Percentiles rank a stretch among this genome's conserved stretches.
phyloP scores from a whole-genome alignment of 2,888 invertebrate genomes.

The Drosophila lutescens region DNA sequence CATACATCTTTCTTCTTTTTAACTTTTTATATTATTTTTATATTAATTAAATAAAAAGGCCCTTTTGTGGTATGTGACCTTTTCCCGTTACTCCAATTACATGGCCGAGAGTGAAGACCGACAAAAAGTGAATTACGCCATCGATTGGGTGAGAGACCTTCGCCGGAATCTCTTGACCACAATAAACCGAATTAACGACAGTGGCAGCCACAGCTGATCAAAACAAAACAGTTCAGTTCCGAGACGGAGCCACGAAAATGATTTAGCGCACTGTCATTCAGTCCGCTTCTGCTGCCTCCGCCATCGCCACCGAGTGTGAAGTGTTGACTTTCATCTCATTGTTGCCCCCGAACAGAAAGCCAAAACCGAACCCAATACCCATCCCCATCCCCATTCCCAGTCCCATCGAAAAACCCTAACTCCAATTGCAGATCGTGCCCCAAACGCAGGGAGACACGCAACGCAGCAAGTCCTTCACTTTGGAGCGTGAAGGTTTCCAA shows the following conservation, averaged over 20 bases:
- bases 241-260: constrained; percentile 51
- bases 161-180: constrained; percentile 58
- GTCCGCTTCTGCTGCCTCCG: constrained; percentile 44
- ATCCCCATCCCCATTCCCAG: background rate
- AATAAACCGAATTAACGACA: constrained; percentile 75
- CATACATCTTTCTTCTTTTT: background rate
- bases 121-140: constrained; percentile 64
- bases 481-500: constrained; percentile 73
- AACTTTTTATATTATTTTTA: too few relatives aligned
- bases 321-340: constrained; percentile 80
- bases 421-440: constrained; percentile 39
- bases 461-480: constrained; percentile 78
- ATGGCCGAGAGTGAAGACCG: constrained; percentile 28
- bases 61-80: constrained; percentile 15
- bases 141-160: constrained; percentile 64
- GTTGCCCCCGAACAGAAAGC: constrained; percentile 40
- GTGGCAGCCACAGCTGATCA: constrained; percentile 62
- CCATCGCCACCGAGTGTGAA: constrained; percentile 64
- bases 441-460: constrained; percentile 38
- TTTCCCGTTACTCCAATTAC: constrained; percentile 58
- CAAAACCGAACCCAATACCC: constrained; percentile 6
- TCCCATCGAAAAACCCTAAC: constrained; percentile 6
- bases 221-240: constrained; percentile 49
- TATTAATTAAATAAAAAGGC: background rate
- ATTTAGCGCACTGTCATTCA: constrained; percentile 78